Percentiles rank a stretch among this genome's conserved stretches.
Conservation (phyloP, 2,888 invertebrate genomes). For the Volucella zonaria region DNA sequence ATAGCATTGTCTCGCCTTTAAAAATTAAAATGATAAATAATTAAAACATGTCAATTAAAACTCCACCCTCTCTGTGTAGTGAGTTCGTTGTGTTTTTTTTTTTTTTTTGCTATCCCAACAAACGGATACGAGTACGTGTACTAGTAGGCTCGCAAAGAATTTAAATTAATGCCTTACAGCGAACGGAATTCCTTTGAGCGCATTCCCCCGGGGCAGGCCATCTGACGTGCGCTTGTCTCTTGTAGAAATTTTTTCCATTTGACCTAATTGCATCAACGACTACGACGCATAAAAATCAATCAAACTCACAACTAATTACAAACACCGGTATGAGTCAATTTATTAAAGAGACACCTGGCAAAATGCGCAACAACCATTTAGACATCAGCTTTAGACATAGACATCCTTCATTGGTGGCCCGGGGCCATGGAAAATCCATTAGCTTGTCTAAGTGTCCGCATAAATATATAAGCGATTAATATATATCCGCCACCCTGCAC, state of each 20-base stretch:
- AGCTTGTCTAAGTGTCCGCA: neutral
- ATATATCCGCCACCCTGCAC: too few species aligned
- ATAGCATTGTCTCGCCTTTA: neutral
- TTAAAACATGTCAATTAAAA: constrained; percentile 12
- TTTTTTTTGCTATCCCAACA: neutral
- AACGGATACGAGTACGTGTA: neutral
- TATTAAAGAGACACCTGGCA: constrained; percentile 54
- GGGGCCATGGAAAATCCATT: constrained; percentile 35
- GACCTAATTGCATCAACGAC: neutral
- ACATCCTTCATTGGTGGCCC: constrained; percentile 46
- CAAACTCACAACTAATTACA: constrained; percentile 15
- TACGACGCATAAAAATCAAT: constrained; percentile 46
- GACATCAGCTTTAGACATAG: neutral
- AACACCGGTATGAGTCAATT: constrained; percentile 6
- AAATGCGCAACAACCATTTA: constrained; percentile 12
- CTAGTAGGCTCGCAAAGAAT: neutral
- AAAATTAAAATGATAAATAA: neutral
- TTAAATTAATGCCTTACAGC: constrained; percentile 25
- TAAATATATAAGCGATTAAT: too few species aligned
- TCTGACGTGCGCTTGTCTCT: neutral
- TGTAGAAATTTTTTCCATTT: neutral
- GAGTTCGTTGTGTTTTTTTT: neutral
- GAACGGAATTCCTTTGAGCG: neutral
- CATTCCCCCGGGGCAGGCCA: constrained; percentile 1
- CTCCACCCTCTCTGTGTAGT: constrained; percentile 14